These are phyloP conservation scores for Prenolepis imparis DNA, from an alignment of 2,888 invertebrate species.

Conservation along the genomic window DNA sequence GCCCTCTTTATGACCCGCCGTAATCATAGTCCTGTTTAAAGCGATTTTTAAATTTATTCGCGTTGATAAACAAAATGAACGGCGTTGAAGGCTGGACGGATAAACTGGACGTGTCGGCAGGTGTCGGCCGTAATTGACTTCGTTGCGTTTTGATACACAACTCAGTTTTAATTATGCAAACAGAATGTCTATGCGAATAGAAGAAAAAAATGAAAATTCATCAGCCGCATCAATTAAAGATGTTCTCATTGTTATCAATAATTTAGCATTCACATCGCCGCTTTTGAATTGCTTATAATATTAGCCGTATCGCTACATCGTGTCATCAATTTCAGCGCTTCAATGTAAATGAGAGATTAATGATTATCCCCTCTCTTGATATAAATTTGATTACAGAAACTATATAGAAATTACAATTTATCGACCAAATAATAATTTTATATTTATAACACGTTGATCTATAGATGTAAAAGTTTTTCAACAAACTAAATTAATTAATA, in stretches of 20 bases:
- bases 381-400: conserved; percentile 8
- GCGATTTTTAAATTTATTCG: conserved; percentile 53
- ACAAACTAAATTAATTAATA: conserved; percentile 18
- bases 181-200: conserved; percentile 22
- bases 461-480: neutral
- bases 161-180: conserved; percentile 19
- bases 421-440: conserved; percentile 25
- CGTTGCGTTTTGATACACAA: conserved; percentile 17
- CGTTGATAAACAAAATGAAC: conserved; percentile 33
- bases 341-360: conserved; percentile 42
- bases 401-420: neutral
- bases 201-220: conserved; percentile 43
- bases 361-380: conserved; percentile 6
- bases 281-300: conserved; percentile 50
- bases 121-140: conserved; percentile 42
- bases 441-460: conserved; percentile 5
- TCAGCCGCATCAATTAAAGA: conserved; percentile 24
- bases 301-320: conserved; percentile 25
- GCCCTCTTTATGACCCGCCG: conserved; percentile 40
- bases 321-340: conserved; percentile 31
- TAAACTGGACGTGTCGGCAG: conserved; percentile 25
- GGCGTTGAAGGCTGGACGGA: conserved; percentile 11
- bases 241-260: conserved; percentile 10
- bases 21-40: conserved; percentile 63
- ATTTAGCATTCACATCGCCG: conserved; percentile 36